A percentile compares a stretch with the other conserved stretches of the same genome.
phyloP scores from a whole-genome alignment of 2,113 vertebrate genomes.

The Dryoscopus gambensis region DNA sequence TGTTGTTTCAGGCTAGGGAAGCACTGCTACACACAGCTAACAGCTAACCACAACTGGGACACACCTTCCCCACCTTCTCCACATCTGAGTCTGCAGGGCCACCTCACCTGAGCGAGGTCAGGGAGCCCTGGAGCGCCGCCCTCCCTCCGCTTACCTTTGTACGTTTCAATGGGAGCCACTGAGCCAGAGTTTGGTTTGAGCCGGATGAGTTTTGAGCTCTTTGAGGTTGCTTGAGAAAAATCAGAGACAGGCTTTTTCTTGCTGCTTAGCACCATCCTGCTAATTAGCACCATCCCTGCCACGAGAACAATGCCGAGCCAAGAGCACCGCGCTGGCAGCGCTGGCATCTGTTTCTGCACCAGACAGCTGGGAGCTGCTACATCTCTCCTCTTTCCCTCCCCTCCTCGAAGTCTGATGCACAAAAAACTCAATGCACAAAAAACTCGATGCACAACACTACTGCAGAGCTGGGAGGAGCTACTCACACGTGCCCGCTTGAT shows the following conservation, averaged over 20 bases:
- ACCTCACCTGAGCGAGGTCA: not conserved
- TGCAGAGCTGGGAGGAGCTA: not conserved
- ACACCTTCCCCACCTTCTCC: not conserved
- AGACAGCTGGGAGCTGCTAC: not conserved
- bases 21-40: not conserved
- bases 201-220: slow-evolving; percentile 82
- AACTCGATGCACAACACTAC: not conserved
- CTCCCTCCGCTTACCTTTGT: slow-evolving; percentile 82
- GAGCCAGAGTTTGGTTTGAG: slow-evolving; percentile 79
- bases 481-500: not conserved
- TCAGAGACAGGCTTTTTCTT: slow-evolving; percentile 34
- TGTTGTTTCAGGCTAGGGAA: not conserved
- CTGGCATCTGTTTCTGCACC: not conserved
- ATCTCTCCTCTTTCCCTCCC: not conserved
- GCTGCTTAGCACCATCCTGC: accelerated
- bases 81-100: accelerated
- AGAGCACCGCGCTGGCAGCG: not conserved
- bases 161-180: slow-evolving; percentile 79
- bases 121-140: accelerated
- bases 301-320: not conserved
- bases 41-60: accelerated
- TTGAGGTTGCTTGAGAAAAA: slow-evolving; percentile 80
- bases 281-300: not conserved
- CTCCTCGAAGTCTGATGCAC: not conserved
- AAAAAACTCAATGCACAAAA: not conserved